Evolutionary conservation across 2,888 invertebrate species (phyloP).

Genomic region (Linnaemya vulpina): DNA sequence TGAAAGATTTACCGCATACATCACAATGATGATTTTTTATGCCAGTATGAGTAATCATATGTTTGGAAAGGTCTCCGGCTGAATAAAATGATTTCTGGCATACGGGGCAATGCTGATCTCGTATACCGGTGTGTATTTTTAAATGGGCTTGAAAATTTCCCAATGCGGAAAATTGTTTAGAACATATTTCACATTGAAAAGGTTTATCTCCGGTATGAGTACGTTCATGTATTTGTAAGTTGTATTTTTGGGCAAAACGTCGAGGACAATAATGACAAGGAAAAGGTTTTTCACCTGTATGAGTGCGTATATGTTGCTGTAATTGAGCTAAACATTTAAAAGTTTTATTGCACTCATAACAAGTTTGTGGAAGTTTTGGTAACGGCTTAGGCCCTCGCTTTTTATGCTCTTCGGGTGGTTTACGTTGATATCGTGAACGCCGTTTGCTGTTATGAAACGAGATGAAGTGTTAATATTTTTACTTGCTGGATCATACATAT

Average conservation of each 20-base stretch:
- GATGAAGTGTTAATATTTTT: background rate
- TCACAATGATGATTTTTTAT: conserved; percentile 86
- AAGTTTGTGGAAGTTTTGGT: conserved; percentile 85
- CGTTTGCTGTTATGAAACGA: conserved; percentile 75
- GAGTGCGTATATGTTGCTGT: conserved; percentile 86
- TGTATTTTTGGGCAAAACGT: conserved; percentile 86
- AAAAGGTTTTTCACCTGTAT: conserved; percentile 86
- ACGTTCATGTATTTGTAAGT: conserved; percentile 85
- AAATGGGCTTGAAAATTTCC: conserved; percentile 86
- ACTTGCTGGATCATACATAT: background rate
- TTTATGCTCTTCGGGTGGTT: conserved; percentile 85
- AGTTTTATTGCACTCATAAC: conserved; percentile 85
- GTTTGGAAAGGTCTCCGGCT: conserved; percentile 85
- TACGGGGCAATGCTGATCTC: conserved; percentile 85
- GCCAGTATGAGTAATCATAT: conserved; percentile 85
- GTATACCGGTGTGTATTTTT: conserved; percentile 86
- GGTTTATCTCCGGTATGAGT: conserved; percentile 86
- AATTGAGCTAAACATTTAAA: conserved; percentile 86
- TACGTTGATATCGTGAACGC: conserved; percentile 84
- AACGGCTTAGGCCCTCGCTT: conserved; percentile 86
- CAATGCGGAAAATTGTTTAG: conserved; percentile 86
- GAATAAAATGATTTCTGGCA: conserved; percentile 86
- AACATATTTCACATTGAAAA: conserved; percentile 86
- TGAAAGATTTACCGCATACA: conserved; percentile 85
- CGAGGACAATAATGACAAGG: conserved; percentile 85